Percentiles rank a stretch among this genome's conserved stretches.
Conservation (phyloP, 2,888 invertebrate genomes). For the Drosophila kambysellisi region DNA sequence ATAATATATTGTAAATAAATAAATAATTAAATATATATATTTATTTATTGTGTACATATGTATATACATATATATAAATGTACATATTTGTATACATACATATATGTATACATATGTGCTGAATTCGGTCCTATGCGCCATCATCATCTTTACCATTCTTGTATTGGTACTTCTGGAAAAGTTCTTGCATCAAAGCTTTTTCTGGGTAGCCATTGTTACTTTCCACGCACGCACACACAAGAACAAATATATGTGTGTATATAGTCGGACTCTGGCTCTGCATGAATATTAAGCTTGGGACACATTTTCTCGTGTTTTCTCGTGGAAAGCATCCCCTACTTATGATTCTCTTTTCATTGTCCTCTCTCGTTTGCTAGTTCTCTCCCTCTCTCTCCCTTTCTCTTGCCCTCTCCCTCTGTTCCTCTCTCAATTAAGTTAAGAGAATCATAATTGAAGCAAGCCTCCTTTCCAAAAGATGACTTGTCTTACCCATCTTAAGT, state of each 20-base stretch:
- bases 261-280: neutral
- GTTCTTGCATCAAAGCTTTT: conserved; percentile 65
- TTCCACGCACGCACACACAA: conserved; percentile 1
- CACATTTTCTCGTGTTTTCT: neutral
- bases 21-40: neutral
- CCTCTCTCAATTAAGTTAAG: neutral
- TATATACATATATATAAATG: neutral
- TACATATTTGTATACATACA: neutral
- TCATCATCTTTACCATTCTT: conserved; percentile 49
- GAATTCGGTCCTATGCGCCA: conserved; percentile 33
- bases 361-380: neutral
- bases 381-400: neutral
- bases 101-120: conserved; percentile 6
- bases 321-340: conserved; percentile 31
- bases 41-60: neutral
- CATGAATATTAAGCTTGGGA: conserved; percentile 3
- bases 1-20: too few relatives aligned
- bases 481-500: neutral
- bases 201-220: conserved; percentile 50
- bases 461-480: neutral
- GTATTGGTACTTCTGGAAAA: conserved; percentile 67
- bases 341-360: conserved; percentile 26
- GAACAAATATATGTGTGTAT: conserved; percentile 4
- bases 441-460: neutral
- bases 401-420: neutral